Conservation (phyloP, 2,888 invertebrate genomes). For the Drosophila mimetica region DNA sequence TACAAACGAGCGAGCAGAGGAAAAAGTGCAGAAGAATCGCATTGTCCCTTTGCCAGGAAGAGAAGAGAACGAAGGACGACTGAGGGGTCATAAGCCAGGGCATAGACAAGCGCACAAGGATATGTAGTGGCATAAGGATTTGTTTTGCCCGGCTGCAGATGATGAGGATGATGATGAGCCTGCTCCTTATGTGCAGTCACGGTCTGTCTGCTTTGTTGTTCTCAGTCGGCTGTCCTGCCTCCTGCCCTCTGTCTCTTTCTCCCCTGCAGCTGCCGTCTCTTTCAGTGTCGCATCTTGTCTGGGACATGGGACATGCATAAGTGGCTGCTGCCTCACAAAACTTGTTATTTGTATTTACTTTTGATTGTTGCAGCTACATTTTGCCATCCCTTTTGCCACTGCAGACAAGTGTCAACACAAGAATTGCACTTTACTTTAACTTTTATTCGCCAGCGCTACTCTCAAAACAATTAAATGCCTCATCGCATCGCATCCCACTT, state of each 20-base stretch:
- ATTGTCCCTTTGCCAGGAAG: conserved; percentile 52
- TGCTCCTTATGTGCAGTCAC: conserved; percentile 74
- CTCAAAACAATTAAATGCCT: conserved; percentile 42
- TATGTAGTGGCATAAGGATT: conserved; percentile 64
- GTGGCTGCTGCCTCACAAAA: conserved; percentile 72
- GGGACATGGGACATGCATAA: conserved; percentile 74
- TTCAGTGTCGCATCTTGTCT: conserved; percentile 37
- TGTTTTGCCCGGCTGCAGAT: conserved; percentile 50
- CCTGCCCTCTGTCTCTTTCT: conserved; percentile 5
- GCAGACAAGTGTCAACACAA: conserved; percentile 58
- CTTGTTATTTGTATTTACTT: conserved; percentile 78
- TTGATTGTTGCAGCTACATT: conserved; percentile 68
- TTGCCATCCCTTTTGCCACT: conserved; percentile 28
- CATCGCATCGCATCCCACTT: neutral
- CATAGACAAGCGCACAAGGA: conserved; percentile 53
- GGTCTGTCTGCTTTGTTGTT: conserved; percentile 56
- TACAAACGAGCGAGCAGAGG: conserved; percentile 76
- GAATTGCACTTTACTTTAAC: conserved; percentile 44
- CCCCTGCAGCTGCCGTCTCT: conserved; percentile 9
- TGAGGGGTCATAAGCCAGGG: conserved; percentile 50
- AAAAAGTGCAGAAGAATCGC: conserved; percentile 79
- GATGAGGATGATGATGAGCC: conserved; percentile 44
- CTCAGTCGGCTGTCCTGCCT: conserved; percentile 13
- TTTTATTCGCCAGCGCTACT: conserved; percentile 26
- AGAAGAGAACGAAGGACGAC: neutral